These are phyloP conservation scores for Melanotaenia maccullochi DNA, from an alignment of 2,797 vertebrate species.

Conservation along the genomic window DNA sequence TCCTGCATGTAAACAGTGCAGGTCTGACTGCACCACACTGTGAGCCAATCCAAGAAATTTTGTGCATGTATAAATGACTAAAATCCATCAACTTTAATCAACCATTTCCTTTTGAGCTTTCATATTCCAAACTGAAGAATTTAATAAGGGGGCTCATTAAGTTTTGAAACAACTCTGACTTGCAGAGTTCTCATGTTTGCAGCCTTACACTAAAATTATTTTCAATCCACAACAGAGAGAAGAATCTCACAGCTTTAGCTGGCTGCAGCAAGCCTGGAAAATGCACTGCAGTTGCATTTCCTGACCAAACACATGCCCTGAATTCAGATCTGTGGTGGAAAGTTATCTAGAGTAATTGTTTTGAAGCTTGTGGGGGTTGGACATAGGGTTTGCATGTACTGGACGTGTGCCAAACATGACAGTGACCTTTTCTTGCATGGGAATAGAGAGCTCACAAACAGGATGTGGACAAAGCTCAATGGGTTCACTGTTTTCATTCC, in stretches of 20 bases:
- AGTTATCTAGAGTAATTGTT: slow-evolving; percentile 2
- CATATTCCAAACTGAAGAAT: not conserved
- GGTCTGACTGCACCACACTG: too few relatives aligned
- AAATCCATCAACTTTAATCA: not conserved
- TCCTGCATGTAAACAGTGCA: too few relatives aligned
- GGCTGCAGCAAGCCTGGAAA: slow-evolving; percentile 41
- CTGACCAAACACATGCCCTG: not conserved
- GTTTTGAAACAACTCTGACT: not conserved
- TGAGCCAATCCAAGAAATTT: too few relatives aligned
- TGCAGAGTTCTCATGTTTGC: not conserved
- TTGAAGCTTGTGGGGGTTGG: slow-evolving; percentile 4
- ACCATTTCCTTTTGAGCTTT: not conserved
- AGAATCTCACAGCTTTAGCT: slow-evolving; percentile 27
- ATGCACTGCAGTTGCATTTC: slow-evolving; percentile 54
- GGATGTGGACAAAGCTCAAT: slow-evolving; percentile 63
- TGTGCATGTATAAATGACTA: not conserved
- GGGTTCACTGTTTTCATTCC: slow-evolving; percentile 55
- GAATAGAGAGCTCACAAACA: slow-evolving; percentile 65
- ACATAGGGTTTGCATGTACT: slow-evolving; percentile 52
- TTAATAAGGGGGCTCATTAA: not conserved
- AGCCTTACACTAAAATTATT: not conserved
- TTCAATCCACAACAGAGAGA: not conserved
- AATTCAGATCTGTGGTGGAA: not conserved
- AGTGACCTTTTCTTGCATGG: slow-evolving; percentile 62
- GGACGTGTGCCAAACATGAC: slow-evolving; percentile 71